Evolutionary conservation across 1,140 invertebrate genomes (phyloP), one percentile per base, ranked within the genome.

Genomic region (Amyelois transitella): DNA sequence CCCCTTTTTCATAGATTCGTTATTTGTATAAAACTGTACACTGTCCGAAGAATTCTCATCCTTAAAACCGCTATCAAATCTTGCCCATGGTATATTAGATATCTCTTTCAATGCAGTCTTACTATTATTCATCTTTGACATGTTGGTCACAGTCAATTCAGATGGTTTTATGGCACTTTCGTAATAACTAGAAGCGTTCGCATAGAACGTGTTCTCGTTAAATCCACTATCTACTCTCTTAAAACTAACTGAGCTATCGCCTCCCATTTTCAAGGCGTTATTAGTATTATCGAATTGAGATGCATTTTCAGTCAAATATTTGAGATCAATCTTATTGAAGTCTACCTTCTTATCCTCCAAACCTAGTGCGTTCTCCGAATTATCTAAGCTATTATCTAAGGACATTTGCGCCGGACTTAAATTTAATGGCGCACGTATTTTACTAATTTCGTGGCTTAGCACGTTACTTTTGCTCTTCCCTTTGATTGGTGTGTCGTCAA

Each of bases 91-190:
- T 8, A 80, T 60, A 66, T 86, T 88, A 4, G 88, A 87, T 44
- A 81, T 78, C 64, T 88, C 86, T 49, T 84, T 87, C 7, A 85
- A 66, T 22, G 71, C 81, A 14, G 64, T 68, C 56, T 80, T 77
- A 60, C 57, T 73, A 24, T 43, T 63, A 43, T 64, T 65, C 38
- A 45, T 66, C 51, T 75, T 73, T 0, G 80, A 79, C n/a, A 69
- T 51, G 64, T 84, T 81, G 21, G 81, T 86, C 7, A 86, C 75
- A 22, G 86, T 88, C 49, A 87, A 59, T 63, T 87, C 84, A 22
- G 84, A 87, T 17, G 80, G 84, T 66, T 84, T 85, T 79, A 85
- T 87, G 72, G 81, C 84, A 77, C 81, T 85, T 63, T 85, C 84
- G 54, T 85, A 85, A 53, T 87, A 87, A 73, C 84, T 84, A 59